A percentile compares a stretch with the other conserved stretches of the same genome.
These are phyloP conservation scores for Leptinotarsa juncta DNA, from an alignment of 2,888 invertebrate species.

Conservation along the genomic window DNA sequence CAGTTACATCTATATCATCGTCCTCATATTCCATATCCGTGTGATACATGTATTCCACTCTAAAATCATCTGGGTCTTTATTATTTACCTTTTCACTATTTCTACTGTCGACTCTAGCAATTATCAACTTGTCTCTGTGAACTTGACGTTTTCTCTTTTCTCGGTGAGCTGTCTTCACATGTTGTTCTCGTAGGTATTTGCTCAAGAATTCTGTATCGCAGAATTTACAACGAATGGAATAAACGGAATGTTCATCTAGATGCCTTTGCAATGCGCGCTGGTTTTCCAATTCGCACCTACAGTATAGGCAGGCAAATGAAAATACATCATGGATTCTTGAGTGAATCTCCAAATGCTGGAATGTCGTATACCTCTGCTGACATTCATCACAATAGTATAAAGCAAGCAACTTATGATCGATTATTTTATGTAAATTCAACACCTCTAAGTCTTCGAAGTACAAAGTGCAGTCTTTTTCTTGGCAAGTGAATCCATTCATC, in stretches of 20 bases:
- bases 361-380: constrained; percentile 33
- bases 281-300: constrained; percentile 35
- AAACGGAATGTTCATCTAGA: constrained; percentile 40
- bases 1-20: constrained; percentile 20
- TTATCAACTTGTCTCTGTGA: constrained; percentile 32
- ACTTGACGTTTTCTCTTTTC: constrained; percentile 26
- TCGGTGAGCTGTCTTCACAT: constrained; percentile 29
- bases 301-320: constrained; percentile 41
- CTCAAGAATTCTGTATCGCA: constrained; percentile 46
- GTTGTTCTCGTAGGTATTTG: constrained; percentile 29
- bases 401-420: constrained; percentile 36
- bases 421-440: constrained; percentile 39
- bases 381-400: constrained; percentile 39
- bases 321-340: constrained; percentile 34
- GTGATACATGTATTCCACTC: constrained; percentile 19
- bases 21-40: constrained; percentile 27
- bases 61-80: neutral
- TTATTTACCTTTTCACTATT: neutral
- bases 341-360: constrained; percentile 37
- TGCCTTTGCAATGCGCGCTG: constrained; percentile 40
- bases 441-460: constrained; percentile 41
- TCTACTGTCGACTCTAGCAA: constrained; percentile 29
- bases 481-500: constrained; percentile 35
- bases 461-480: constrained; percentile 34
- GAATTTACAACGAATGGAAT: constrained; percentile 44